Conservation (phyloP, 2,888 invertebrate genomes). For the Ichneumoninae sp. region DNA sequence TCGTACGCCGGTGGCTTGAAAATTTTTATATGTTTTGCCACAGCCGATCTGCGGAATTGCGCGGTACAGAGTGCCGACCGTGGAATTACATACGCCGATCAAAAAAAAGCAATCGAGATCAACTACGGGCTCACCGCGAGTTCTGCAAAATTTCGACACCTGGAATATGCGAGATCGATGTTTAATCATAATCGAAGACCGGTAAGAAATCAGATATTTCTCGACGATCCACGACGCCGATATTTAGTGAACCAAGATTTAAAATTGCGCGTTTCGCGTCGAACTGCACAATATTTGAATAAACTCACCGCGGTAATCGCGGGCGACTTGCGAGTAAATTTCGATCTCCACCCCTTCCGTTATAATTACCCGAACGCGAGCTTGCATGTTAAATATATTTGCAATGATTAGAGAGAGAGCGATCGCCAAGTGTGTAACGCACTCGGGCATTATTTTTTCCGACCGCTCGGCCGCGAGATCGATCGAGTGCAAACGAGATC, state of each 20-base stretch:
- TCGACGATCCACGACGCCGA: not conserved
- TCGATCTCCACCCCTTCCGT: not conserved
- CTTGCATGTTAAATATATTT: conserved; percentile 7
- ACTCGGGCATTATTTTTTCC: conserved; percentile 46
- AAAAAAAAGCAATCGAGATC: not conserved
- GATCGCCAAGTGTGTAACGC: not conserved
- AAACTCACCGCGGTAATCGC: not conserved
- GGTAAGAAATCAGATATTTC: conserved; percentile 46
- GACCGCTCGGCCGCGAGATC: conserved; percentile 40
- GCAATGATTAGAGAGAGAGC: conserved; percentile 11
- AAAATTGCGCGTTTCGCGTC: not conserved
- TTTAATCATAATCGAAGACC: conserved; percentile 43
- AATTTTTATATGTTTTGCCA: conserved; percentile 69
- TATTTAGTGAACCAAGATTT: conserved; percentile 5
- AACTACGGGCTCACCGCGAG: conserved; percentile 35
- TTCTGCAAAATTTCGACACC: conserved; percentile 19
- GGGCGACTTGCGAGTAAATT: not conserved
- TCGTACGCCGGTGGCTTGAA: conserved; percentile 66
- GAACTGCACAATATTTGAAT: not conserved
- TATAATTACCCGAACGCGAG: not conserved
- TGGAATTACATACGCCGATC: too few species aligned
- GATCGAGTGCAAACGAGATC: conserved; percentile 67
- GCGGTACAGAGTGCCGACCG: not conserved
- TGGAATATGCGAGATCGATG: conserved; percentile 38
- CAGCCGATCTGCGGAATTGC: conserved; percentile 35